phyloP scores from a whole-genome alignment of 2,797 vertebrate genomes.

The Lacerta viridis region DNA sequence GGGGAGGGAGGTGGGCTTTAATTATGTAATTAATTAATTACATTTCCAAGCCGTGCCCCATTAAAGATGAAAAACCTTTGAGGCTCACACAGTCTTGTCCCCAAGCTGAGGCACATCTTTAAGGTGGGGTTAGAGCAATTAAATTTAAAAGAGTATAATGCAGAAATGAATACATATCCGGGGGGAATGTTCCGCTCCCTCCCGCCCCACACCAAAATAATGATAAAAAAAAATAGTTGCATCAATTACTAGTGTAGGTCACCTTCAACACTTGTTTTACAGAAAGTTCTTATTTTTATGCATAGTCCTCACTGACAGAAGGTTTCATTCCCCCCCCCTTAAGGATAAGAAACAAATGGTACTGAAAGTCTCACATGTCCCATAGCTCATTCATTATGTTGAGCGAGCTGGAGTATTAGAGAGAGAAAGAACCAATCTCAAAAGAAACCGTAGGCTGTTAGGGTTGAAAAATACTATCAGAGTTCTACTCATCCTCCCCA shows the following conservation, averaged over 20 bases:
- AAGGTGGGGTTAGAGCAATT: slow-evolving; percentile 28
- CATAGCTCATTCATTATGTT: slow-evolving; percentile 81
- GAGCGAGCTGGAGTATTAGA: slow-evolving; percentile 71
- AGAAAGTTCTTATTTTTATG: slow-evolving; percentile 77
- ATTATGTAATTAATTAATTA: slow-evolving; percentile 22
- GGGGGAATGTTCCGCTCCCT: slow-evolving; percentile 42
- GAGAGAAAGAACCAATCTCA: slow-evolving; percentile 65
- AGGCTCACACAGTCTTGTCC: background rate
- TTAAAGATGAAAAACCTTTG: background rate
- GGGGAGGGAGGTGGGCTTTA: background rate
- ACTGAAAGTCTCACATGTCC: slow-evolving; percentile 73
- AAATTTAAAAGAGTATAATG: slow-evolving; percentile 36
- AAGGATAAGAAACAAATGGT: slow-evolving; percentile 80
- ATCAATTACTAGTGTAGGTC: slow-evolving; percentile 73
- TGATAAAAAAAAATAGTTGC: slow-evolving; percentile 58
- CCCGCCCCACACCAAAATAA: slow-evolving; percentile 42
- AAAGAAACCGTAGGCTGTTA: slow-evolving; percentile 70
- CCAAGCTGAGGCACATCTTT: background rate
- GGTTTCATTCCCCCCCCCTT: slow-evolving; percentile 76
- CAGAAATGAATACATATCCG: slow-evolving; percentile 65
- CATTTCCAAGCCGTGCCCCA: background rate
- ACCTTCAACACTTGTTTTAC: slow-evolving; percentile 77
- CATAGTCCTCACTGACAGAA: slow-evolving; percentile 76
- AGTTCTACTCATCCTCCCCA: slow-evolving; percentile 52
- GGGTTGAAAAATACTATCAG: slow-evolving; percentile 58